These are phyloP conservation scores for Papilio protenor DNA, from an alignment of 2,888 invertebrate species.

Conservation along the genomic window DNA sequence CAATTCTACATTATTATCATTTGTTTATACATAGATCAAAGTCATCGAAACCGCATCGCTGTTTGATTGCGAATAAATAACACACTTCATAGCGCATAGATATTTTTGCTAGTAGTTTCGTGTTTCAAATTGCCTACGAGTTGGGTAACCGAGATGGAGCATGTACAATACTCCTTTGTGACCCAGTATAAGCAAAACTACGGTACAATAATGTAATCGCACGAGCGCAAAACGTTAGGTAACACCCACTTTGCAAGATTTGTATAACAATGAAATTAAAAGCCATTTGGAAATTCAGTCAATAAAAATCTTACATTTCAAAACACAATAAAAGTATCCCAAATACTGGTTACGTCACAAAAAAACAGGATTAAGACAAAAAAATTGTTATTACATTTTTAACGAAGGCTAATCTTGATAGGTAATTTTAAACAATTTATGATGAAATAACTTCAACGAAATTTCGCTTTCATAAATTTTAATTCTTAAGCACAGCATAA, in stretches of 20 bases:
- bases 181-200: slow-evolving; percentile 27
- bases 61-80: slow-evolving; percentile 18
- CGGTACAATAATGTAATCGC: slow-evolving; percentile 25
- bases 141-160: not conserved
- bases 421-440: not conserved
- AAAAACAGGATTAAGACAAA: not conserved
- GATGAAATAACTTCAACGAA: not conserved
- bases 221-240: slow-evolving; percentile 28
- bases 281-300: slow-evolving; percentile 10
- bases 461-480: not conserved
- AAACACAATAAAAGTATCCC: not conserved
- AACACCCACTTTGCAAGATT: slow-evolving; percentile 15
- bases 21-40: slow-evolving; percentile 36
- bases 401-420: not conserved
- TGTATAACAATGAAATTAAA: slow-evolving; percentile 29
- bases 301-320: slow-evolving; percentile 7
- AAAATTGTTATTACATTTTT: not conserved
- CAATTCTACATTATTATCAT: slow-evolving; percentile 23
- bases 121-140: slow-evolving; percentile 5
- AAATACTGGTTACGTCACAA: not conserved
- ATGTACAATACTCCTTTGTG: slow-evolving; percentile 15
- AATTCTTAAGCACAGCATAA: not conserved
- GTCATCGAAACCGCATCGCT: slow-evolving; percentile 1
- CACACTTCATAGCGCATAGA: not conserved
- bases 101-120: not conserved